Base-by-base conservation (phyloP, 2,888 invertebrate species). In the Conops quadrifasciatus region DNA sequence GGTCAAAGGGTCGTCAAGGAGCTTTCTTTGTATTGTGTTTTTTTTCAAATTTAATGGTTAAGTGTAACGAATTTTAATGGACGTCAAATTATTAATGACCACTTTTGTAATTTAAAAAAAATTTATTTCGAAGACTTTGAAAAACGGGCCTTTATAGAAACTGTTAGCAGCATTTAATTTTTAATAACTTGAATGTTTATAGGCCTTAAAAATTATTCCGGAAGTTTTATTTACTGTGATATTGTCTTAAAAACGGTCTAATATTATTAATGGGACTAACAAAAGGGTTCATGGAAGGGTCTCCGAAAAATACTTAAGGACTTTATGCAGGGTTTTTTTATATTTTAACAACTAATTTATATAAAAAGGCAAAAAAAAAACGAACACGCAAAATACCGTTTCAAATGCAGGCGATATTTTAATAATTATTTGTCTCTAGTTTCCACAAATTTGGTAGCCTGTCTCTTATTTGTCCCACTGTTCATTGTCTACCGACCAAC, bases 31-130 rank as follows among this genome's bases (percentile, higher is more conserved):
- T 70, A 70, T 24, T 70, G 65, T 75, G 73, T 72, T 65, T 19
- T 64, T 62, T 74, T 73, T 75, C 68, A 65, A 76, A 77, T 77
- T 77, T 78, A 77, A 80, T 80, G 74, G 76, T 76, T 79, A 72
- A 78, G 79, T 78, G 79, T 82, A 76, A 78, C 81, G 79, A 82
- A 83, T 80, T 80, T 82, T 82, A 80, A 79, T 80, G 78, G 78
- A 77, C 78, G 79, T 77, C 78, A 79, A 78, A 80, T 81, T 82
- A 82, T 82, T 80, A 80, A 83, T 82, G 75, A 71, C 72, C 49
- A 56, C 56, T 70, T 75, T 69, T 67, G 26, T n/a, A 36, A 64
- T n/a, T 36, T 67, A 53, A 36, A 56, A n/a, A 59, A 26, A 60
- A 60, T 49, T 60, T 24, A 47, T 60, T 13, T 68, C 47, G 19